Percentiles rank a stretch among this genome's conserved stretches.
phyloP scores from a whole-genome alignment of 1,140 invertebrate genomes.

The Stenopsyche tienmushanensis region DNA sequence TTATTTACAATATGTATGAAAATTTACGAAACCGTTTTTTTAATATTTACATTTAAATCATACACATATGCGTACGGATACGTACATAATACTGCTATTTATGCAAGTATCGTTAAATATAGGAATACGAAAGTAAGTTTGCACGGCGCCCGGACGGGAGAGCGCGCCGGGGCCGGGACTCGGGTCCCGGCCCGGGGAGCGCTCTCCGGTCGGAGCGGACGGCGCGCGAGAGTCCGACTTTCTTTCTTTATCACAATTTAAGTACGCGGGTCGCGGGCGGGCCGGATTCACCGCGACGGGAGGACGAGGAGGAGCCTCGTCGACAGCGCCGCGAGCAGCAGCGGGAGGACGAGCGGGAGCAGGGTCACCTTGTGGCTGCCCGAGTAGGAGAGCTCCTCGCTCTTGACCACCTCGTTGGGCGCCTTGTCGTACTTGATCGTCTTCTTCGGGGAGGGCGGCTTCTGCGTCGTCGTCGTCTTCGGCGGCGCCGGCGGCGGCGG shows the following conservation, averaged over 20 bases:
- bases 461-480: constrained; percentile 43
- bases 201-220: background rate
- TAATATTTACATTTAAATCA: too few species aligned
- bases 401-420: constrained; percentile 90
- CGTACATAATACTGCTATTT: background rate
- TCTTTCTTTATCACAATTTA: background rate
- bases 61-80: background rate
- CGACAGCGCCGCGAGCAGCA: constrained; percentile 48
- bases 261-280: background rate
- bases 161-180: too few species aligned
- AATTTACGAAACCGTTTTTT: too few species aligned
- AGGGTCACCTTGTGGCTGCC: constrained; percentile 41
- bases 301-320: constrained; percentile 49
- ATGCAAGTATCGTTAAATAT: too few species aligned
- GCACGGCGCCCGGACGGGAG: too few species aligned
- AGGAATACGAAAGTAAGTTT: too few species aligned
- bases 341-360: constrained; percentile 48
- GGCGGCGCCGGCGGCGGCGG: constrained; percentile 35
- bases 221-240: background rate
- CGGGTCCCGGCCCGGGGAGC: too few species aligned
- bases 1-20: background rate
- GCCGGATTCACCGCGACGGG: constrained; percentile 52
- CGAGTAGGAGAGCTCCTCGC: constrained; percentile 81
- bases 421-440: constrained; percentile 80
- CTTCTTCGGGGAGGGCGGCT: constrained; percentile 57